These are phyloP conservation scores for Panagrolaimus sp. DNA, from an alignment of 1,140 invertebrate species.

Conservation along the genomic window DNA sequence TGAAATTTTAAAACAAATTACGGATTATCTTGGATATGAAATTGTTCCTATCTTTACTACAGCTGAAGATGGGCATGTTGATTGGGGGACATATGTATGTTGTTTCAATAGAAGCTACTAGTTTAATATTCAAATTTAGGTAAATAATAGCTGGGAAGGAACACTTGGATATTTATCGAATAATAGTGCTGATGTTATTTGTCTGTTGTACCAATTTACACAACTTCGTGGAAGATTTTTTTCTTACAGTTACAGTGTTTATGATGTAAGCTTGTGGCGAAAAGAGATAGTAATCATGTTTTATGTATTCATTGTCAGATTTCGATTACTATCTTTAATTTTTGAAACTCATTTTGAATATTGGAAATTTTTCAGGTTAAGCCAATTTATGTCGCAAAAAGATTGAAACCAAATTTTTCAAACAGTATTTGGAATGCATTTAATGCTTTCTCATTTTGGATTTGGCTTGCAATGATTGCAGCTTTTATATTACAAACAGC, in stretches of 20 bases:
- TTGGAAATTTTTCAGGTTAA: not conserved
- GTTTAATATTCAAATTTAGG: not conserved
- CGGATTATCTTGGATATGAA: not conserved
- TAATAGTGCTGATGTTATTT: not conserved
- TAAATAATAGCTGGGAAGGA: not conserved
- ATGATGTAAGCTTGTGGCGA: not conserved
- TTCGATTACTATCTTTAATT: too few species aligned
- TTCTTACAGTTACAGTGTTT: not conserved
- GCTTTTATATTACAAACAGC: not conserved
- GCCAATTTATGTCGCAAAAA: not conserved
- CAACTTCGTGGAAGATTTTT: not conserved
- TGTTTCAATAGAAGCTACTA: not conserved
- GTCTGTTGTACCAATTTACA: constrained; percentile 3
- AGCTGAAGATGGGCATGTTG: not conserved
- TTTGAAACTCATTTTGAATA: too few species aligned
- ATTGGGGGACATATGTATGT: constrained; percentile 1
- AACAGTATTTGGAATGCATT: not conserved
- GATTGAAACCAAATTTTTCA: not conserved
- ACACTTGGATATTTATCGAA: not conserved
- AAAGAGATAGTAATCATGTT: too few species aligned
- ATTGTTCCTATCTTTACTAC: not conserved
- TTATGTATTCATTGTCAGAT: too few species aligned
- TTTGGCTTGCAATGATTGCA: constrained; percentile 1
- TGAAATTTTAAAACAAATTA: not conserved
- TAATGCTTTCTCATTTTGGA: not conserved